Evolutionary conservation across 1,140 invertebrate species (phyloP).

Genomic region (Anthonomus grandis): DNA sequence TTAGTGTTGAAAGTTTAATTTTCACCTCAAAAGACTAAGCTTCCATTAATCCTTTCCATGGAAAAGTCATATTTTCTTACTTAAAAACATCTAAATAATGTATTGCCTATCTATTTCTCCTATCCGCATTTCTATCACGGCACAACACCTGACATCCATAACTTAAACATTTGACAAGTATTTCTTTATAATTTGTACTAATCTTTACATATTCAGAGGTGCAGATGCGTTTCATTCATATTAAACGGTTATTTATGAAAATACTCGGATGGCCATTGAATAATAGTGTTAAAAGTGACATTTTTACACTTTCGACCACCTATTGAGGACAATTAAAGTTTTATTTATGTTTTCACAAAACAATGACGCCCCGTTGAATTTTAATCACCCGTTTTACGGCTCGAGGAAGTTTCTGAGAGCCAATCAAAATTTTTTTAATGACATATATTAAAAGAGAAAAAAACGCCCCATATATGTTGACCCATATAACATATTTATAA

Average conservation of each 20-base stretch:
- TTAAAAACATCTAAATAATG: too few relatives aligned
- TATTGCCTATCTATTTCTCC: too few relatives aligned
- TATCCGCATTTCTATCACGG: slow-evolving; percentile 7
- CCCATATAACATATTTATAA: slow-evolving; percentile 3
- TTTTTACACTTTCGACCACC: slow-evolving; percentile 11
- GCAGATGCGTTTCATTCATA: not conserved
- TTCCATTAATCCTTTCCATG: too few relatives aligned
- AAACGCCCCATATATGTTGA: not conserved
- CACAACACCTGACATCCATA: not conserved
- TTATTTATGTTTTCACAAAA: not conserved
- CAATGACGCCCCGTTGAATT: too few relatives aligned
- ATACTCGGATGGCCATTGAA: slow-evolving; percentile 4
- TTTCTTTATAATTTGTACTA: slow-evolving; percentile 17
- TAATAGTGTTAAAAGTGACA: slow-evolving; percentile 1
- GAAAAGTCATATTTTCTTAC: too few relatives aligned
- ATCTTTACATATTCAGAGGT: slow-evolving; percentile 6
- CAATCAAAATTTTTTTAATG: not conserved
- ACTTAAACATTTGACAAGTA: slow-evolving; percentile 11
- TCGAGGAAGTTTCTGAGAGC: not conserved
- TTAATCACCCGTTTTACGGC: too few relatives aligned
- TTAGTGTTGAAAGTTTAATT: too few relatives aligned
- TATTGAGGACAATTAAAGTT: not conserved
- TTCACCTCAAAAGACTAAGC: too few relatives aligned
- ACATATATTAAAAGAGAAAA: not conserved
- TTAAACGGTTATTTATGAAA: slow-evolving; percentile 20